phyloP scores from a whole-genome alignment of 2,113 vertebrate genomes.

The Platanista minor region DNA sequence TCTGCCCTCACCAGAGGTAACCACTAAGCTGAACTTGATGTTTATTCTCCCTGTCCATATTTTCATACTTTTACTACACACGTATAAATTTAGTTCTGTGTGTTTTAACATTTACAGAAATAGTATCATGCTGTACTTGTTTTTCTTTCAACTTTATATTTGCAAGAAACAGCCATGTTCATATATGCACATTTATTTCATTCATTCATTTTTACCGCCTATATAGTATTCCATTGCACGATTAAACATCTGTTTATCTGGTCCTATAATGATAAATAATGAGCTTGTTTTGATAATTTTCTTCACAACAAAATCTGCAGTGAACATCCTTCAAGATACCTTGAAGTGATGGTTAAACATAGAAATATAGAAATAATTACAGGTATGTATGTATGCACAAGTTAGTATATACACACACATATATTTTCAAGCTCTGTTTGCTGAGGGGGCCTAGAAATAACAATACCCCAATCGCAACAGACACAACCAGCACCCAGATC shows the following conservation, averaged over 20 bases:
- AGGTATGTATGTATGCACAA: not conserved
- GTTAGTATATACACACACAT: not conserved
- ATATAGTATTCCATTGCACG: not conserved
- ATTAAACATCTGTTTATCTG: not conserved
- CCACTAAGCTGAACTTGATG: not conserved
- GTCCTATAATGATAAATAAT: not conserved
- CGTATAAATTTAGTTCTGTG: not conserved
- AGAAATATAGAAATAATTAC: not conserved
- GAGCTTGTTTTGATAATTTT: not conserved
- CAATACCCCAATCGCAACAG: not conserved
- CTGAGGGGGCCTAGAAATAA: not conserved
- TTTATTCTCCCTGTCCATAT: not conserved
- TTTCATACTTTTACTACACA: not conserved
- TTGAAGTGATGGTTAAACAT: not conserved
- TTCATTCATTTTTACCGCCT: not conserved
- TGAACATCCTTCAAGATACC: not conserved
- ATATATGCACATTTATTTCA: not conserved
- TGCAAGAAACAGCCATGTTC: not conserved
- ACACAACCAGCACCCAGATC: not conserved
- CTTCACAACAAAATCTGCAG: not conserved
- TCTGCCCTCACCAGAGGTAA: not conserved
- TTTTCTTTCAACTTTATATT: not conserved
- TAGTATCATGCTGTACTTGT: not conserved
- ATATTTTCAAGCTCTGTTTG: not conserved
- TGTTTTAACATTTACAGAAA: not conserved